Evolutionary conservation across 2,113 vertebrate species (phyloP).

Genomic region (Seriola aureovittata): DNA sequence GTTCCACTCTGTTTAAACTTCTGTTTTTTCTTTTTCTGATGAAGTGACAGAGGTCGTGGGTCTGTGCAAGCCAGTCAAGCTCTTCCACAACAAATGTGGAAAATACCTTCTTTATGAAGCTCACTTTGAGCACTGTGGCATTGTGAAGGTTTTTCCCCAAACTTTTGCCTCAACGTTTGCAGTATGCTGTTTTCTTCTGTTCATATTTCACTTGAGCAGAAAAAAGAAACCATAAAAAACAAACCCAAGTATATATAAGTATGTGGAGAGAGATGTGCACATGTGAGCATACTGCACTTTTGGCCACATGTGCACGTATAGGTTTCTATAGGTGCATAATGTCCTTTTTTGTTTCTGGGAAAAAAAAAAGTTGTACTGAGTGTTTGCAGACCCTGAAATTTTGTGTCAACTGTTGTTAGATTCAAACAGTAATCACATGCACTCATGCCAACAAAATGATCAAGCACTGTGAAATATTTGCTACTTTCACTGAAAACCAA

Average conservation of each 20-base stretch:
- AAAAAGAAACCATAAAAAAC: neutral
- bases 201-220: neutral
- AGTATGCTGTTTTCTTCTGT: neutral
- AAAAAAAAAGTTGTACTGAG: slow-evolving; percentile 9
- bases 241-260: neutral
- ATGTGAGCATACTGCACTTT: neutral
- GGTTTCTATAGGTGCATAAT: neutral
- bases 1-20: too few relatives aligned
- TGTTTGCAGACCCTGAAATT: slow-evolving; percentile 15
- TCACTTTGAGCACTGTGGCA: neutral
- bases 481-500: slow-evolving; percentile 10
- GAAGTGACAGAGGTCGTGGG: too few relatives aligned
- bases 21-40: too few relatives aligned
- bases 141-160: neutral
- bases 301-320: neutral
- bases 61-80: too few relatives aligned
- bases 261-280: neutral
- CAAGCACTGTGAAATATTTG: neutral
- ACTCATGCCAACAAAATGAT: slow-evolving; percentile 24
- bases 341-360: neutral
- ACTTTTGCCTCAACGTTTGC: neutral
- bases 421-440: slow-evolving; percentile 26
- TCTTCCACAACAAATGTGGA: neutral
- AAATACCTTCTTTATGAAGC: neutral
- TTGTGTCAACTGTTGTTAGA: slow-evolving; percentile 15